These are phyloP conservation scores for Petrophora chlorosata DNA, from an alignment of 2,888 invertebrate genomes.

Conservation along the genomic window DNA sequence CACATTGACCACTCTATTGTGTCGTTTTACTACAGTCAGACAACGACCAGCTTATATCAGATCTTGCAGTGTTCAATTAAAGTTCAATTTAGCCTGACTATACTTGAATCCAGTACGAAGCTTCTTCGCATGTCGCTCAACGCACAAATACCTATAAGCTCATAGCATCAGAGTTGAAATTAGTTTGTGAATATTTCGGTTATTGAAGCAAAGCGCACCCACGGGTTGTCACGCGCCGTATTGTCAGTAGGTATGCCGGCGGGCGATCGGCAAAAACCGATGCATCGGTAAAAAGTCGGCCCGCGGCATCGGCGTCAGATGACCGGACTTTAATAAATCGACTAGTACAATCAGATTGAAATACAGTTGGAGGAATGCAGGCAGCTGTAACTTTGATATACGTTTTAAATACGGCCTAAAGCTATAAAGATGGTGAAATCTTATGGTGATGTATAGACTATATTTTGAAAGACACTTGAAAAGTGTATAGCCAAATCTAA, in stretches of 20 bases:
- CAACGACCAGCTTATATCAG: slow-evolving; percentile 20
- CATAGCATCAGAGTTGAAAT: slow-evolving; percentile 32
- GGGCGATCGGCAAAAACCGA: slow-evolving; percentile 55
- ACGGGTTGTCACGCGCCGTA: slow-evolving; percentile 77
- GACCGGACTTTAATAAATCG: slow-evolving; percentile 42
- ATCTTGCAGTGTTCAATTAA: slow-evolving; percentile 32
- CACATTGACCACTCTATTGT: slow-evolving; percentile 73
- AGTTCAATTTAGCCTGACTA: slow-evolving; percentile 35
- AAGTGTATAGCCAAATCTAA: no score
- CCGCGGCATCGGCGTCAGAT: slow-evolving; percentile 40
- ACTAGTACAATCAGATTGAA: slow-evolving; percentile 23
- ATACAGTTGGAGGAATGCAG: slow-evolving; percentile 8
- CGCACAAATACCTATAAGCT: slow-evolving; percentile 22
- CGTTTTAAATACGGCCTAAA: neutral
- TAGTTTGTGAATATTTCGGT: slow-evolving; percentile 23
- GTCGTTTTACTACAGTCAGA: slow-evolving; percentile 59
- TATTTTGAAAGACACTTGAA: no score
- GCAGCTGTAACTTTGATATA: neutral
- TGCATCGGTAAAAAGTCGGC: slow-evolving; percentile 55
- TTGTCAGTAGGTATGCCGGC: slow-evolving; percentile 52
- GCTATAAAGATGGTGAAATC: no score
- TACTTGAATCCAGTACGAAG: neutral
- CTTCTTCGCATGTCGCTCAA: slow-evolving; percentile 5
- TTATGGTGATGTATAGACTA: no score
- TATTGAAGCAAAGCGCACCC: slow-evolving; percentile 68